Percentiles rank a stretch among this genome's conserved stretches.
These are phyloP conservation scores for Mareca strepera DNA, from an alignment of 2,797 vertebrate species.

Conservation along the genomic window DNA sequence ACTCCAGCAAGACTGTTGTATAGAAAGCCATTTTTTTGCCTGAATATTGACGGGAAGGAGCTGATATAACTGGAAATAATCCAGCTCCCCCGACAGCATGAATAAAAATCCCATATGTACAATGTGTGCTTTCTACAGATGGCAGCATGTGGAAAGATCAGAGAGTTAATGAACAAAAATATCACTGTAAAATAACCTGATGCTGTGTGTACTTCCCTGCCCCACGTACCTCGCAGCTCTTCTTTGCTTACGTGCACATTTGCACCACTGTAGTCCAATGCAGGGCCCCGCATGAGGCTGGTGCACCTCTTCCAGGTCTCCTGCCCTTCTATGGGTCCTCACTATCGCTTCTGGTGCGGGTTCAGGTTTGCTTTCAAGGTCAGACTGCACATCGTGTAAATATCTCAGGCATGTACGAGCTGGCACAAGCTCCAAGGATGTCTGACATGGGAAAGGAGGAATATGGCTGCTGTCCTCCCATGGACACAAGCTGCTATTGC, in stretches of 20 bases:
- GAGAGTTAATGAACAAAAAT: conserved; percentile 32
- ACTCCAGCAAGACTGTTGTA: background rate
- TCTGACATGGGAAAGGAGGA: background rate
- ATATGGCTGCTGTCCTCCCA: background rate
- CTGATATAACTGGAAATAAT: background rate
- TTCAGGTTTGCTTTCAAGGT: background rate
- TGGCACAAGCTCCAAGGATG: background rate
- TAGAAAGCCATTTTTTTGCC: background rate
- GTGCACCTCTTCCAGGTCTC: too few species aligned
- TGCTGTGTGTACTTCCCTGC: background rate
- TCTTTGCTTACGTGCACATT: background rate
- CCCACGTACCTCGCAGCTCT: background rate
- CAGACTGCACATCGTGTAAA: background rate
- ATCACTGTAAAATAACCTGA: background rate
- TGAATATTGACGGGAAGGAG: background rate
- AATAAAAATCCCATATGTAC: conserved; percentile 28
- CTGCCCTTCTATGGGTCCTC: background rate
- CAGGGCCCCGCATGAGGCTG: background rate
- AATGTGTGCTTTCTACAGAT: conserved; percentile 28
- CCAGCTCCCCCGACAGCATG: background rate
- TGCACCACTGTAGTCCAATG: background rate
- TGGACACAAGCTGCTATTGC: background rate
- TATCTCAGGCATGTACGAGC: fast-evolving
- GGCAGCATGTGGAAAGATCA: conserved; percentile 20
- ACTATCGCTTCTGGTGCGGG: background rate